A percentile compares a stretch with the other conserved stretches of the same genome.
phyloP scores from a whole-genome alignment of 2,888 invertebrate species.

The Cheilosia grossa region DNA sequence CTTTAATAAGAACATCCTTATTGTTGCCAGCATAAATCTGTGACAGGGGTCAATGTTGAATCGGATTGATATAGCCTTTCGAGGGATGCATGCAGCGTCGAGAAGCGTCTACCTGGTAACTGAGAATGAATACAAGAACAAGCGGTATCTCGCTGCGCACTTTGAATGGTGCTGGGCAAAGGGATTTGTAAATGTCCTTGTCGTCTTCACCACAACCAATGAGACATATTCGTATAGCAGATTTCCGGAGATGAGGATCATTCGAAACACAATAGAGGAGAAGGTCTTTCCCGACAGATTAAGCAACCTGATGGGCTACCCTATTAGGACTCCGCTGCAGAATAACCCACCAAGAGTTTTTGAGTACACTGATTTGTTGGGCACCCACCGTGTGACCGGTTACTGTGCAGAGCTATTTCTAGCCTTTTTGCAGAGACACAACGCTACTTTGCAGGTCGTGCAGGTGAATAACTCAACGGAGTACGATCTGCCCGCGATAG shows the following conservation, averaged over 20 bases:
- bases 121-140: slow-evolving; percentile 22
- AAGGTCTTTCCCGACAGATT: slow-evolving; percentile 74
- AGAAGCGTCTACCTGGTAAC: slow-evolving; percentile 75
- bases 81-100: slow-evolving; percentile 73
- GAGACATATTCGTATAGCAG: slow-evolving; percentile 72
- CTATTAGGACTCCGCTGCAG: slow-evolving; percentile 73
- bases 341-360: slow-evolving; percentile 77
- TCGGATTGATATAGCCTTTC: slow-evolving; percentile 75
- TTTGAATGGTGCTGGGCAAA: slow-evolving; percentile 78
- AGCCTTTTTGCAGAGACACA: slow-evolving; percentile 75
- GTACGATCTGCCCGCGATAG: slow-evolving; percentile 71
- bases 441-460: slow-evolving; percentile 74
- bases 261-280: slow-evolving; percentile 21
- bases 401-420: slow-evolving; percentile 76
- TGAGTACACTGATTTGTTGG: slow-evolving; percentile 34
- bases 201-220: slow-evolving; percentile 62
- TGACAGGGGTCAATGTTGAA: slow-evolving; percentile 72
- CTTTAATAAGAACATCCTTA: slow-evolving; percentile 75
- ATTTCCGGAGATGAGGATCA: slow-evolving; percentile 66
- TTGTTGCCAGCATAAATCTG: slow-evolving; percentile 74
- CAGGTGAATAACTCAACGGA: slow-evolving; percentile 63
- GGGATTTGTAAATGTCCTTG: slow-evolving; percentile 76
- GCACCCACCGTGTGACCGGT: slow-evolving; percentile 61
- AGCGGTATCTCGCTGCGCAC: slow-evolving; percentile 67
- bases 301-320: slow-evolving; percentile 72